phyloP scores from a whole-genome alignment of 2,797 vertebrate genomes.

The Falco novaeseelandiae region DNA sequence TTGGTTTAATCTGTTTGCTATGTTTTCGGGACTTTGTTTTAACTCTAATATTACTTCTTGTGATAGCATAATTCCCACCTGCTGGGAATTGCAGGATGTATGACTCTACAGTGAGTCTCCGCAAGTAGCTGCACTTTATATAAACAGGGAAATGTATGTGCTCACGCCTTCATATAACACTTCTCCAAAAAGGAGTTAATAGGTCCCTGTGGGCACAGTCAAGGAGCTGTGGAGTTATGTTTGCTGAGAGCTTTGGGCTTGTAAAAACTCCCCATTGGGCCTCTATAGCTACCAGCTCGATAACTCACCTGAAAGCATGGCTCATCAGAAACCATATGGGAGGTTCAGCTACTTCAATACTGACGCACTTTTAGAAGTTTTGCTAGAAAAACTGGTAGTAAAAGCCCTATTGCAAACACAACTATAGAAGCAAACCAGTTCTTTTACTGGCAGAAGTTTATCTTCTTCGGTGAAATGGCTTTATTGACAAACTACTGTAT shows the following conservation, averaged over 20 bases:
- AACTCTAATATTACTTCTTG: background rate
- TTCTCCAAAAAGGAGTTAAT: background rate
- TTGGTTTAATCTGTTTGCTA: background rate
- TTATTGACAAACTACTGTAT: background rate
- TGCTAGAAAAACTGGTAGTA: background rate
- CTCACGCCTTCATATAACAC: background rate
- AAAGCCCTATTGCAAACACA: background rate
- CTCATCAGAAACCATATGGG: fast-evolving
- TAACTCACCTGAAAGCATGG: background rate
- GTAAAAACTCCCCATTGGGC: background rate
- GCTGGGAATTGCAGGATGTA: background rate
- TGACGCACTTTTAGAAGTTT: background rate
- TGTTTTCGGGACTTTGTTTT: background rate
- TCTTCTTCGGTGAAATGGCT: background rate
- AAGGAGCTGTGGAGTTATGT: background rate
- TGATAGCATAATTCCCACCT: background rate
- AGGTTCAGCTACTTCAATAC: background rate
- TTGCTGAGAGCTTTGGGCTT: background rate
- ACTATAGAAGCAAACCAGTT: background rate
- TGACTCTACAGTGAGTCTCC: background rate
- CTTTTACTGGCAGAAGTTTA: background rate
- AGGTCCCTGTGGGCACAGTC: fast-evolving
- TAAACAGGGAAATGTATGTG: background rate
- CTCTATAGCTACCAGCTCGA: background rate
- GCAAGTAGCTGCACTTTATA: background rate